phyloP scores from a whole-genome alignment of 2,113 vertebrate genomes.

The Vombatus ursinus region DNA sequence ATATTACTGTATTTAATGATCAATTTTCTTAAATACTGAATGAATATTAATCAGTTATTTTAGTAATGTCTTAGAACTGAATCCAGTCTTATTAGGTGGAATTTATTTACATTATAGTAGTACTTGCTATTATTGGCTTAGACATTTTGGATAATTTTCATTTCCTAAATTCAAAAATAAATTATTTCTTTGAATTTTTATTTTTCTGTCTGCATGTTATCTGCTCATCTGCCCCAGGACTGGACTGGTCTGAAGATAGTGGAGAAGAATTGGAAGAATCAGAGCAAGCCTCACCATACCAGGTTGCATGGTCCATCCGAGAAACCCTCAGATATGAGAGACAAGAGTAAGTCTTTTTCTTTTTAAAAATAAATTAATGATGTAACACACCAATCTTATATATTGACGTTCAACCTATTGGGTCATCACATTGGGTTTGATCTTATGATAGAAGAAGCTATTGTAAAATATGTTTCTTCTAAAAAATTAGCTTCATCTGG shows the following conservation, averaged over 20 bases:
- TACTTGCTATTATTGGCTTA: neutral
- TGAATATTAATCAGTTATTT: neutral
- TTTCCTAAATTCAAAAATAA: neutral
- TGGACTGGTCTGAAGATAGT: constrained; percentile 99
- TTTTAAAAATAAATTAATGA: constrained; percentile 5
- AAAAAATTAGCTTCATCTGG: constrained; percentile 1
- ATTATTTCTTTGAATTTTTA: neutral
- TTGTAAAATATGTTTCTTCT: constrained; percentile 4
- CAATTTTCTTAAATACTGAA: neutral
- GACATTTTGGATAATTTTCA: constrained; percentile 10
- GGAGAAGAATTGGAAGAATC: constrained; percentile 92
- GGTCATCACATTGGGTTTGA: neutral
- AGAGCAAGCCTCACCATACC: constrained; percentile 89
- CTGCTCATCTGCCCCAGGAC: constrained; percentile 81
- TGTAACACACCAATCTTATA: neutral
- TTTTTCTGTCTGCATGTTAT: constrained; percentile 58
- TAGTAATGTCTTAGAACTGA: constrained; percentile 26
- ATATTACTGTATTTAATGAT: neutral
- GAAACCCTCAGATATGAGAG: constrained; percentile 86
- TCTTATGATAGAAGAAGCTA: constrained; percentile 17
- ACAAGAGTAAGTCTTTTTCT: constrained; percentile 81
- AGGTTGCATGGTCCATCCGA: constrained; percentile 90
- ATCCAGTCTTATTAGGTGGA: neutral
- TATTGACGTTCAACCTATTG: constrained; percentile 7
- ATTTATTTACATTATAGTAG: neutral